Evolutionary conservation across 92 coral and sea anemone genomes (phyloP).

Genomic region (Plumapathes pennacea): DNA sequence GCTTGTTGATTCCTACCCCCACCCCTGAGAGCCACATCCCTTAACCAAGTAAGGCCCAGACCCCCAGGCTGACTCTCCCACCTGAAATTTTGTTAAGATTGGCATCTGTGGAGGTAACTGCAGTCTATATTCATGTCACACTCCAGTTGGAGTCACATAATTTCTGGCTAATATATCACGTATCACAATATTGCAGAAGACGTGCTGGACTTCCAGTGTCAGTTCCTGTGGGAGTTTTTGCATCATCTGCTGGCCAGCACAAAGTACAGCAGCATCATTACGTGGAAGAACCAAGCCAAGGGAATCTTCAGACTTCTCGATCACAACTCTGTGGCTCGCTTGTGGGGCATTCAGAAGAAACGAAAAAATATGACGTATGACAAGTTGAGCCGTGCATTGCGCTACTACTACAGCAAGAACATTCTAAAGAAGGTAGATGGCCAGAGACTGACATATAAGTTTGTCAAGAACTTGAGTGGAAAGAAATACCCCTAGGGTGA

Average conservation of each 20-base stretch:
- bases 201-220: slow-evolving; percentile 66
- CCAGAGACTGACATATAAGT: slow-evolving; percentile 91
- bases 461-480: slow-evolving; percentile 78
- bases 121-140: too few species aligned
- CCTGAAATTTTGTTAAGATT: too few species aligned
- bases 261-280: slow-evolving; percentile 76
- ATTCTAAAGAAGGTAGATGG: slow-evolving; percentile 92
- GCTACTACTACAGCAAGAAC: slow-evolving; percentile 93
- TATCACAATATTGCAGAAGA: slow-evolving; percentile 9
- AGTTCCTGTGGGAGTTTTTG: slow-evolving; percentile 93
- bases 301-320: slow-evolving; percentile 90
- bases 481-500: slow-evolving; percentile 67
- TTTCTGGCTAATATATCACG: not conserved
- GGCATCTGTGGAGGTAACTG: too few species aligned
- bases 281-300: slow-evolving; percentile 85
- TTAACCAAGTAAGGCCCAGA: too few species aligned
- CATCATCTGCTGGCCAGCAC: slow-evolving; percentile 70
- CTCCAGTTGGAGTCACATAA: not conserved
- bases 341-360: slow-evolving; percentile 93
- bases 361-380: slow-evolving; percentile 98
- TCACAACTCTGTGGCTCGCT: slow-evolving; percentile 90
- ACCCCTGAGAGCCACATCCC: too few species aligned
- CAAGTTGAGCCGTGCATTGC: slow-evolving; percentile 91
- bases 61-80: too few species aligned
- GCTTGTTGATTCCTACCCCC: too few species aligned